Base-by-base conservation (phyloP, 2,888 invertebrate genomes). In the Lycaena phlaeas region DNA sequence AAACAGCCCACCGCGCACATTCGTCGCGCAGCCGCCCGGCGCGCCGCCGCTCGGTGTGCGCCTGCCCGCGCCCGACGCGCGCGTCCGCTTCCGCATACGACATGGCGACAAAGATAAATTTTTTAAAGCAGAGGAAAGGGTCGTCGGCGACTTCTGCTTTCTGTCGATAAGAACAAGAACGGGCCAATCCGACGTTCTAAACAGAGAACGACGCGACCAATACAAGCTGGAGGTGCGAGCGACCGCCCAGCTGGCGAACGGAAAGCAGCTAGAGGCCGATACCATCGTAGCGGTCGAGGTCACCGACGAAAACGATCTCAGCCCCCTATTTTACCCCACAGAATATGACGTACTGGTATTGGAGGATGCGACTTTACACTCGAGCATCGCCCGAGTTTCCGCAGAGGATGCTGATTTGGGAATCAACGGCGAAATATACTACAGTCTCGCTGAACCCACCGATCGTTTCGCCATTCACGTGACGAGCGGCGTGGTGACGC, bases 361-460 rank as follows among this genome's bases (percentile, higher is more conserved):
- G 14, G 97, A 97, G 73, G 96, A 97, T 69, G 90, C 92, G 44
- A 91, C 94, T 7, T 79, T 95, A 43, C 95, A 97, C 73, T 88
- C 90, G 41, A 94, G 92, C 67, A 88, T 97, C 43, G 76, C 92
- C 26, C 89, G 87, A 60, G 93, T 95, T 38, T 85, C 90, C 25
- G 98, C 98, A 0, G 96, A 96, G 61, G 98, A 99, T 77, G 97
- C 98, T 2, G 98, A 99, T 72, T 85, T 95, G 25, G 98, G 98
- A 2, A 87, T 95, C 56, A 98, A 98, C 72, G 97, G 97, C 1
- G 96, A 98, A 82, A 95, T 98, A 56, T 98, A 98, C 79, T 98
- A 97, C 79, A 96, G 95, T 68, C 90, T 98, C 59, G 86, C 89
- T 37, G 90, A 93, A 54, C 87, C 89, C 43, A 94, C 92, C 30